Percentiles rank a stretch among this genome's conserved stretches.
Conservation (phyloP, 2,888 invertebrate species). For the Phyllotreta cruciferae region DNA sequence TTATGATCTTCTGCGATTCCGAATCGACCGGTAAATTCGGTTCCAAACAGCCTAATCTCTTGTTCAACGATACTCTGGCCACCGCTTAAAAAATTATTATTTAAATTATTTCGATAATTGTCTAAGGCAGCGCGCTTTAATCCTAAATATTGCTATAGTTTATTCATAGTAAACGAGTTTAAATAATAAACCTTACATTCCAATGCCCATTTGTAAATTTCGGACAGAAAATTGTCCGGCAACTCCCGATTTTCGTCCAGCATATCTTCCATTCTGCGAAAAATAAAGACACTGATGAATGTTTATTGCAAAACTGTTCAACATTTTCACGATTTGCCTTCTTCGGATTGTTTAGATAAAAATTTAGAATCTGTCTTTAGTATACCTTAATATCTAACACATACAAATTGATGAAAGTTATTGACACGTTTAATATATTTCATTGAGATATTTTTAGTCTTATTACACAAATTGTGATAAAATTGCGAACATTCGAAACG, state of each 20-base stretch:
- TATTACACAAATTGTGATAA: too few species aligned
- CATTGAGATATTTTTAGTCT: too few species aligned
- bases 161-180: not conserved
- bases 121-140: too few species aligned
- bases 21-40: slow-evolving; percentile 61
- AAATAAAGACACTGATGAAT: slow-evolving; percentile 1
- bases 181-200: slow-evolving; percentile 70
- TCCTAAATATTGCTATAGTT: too few species aligned
- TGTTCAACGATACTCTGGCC: slow-evolving; percentile 81
- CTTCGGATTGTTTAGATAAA: too few species aligned
- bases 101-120: slow-evolving; percentile 5
- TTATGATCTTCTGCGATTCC: slow-evolving; percentile 78
- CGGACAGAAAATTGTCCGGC: slow-evolving; percentile 72
- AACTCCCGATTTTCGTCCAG: slow-evolving; percentile 68
- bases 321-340: too few species aligned
- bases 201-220: slow-evolving; percentile 81
- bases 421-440: too few species aligned
- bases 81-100: slow-evolving; percentile 67
- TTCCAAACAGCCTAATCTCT: slow-evolving; percentile 77
- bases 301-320: too few species aligned
- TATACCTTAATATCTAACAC: too few species aligned
- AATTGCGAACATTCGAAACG: too few species aligned
- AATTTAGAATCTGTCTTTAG: too few species aligned
- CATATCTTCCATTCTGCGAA: slow-evolving; percentile 70
- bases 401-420: too few species aligned